Evolutionary conservation across 2,888 invertebrate genomes (phyloP), one percentile per base, ranked within the genome.

Genomic region (Tenodera sinensis): DNA sequence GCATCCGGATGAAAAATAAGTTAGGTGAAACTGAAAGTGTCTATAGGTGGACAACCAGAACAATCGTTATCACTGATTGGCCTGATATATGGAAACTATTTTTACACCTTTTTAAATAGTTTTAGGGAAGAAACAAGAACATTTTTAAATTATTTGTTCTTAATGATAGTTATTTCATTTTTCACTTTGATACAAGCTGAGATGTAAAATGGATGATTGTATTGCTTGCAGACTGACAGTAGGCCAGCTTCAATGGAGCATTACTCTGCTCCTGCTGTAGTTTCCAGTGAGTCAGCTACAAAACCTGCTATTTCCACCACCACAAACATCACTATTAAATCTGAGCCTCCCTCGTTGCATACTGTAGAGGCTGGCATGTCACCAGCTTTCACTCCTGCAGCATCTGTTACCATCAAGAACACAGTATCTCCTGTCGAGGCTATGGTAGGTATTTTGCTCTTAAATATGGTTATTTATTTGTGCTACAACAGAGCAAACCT

Each of bases 171-270:
- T 42, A 42, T 42, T 42, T 42, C 0, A 0, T 42, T 42, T 12
- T 42, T 42, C 42, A 42, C 42, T 12, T 12, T 9, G 12, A 42
- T 42, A 34, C 7, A 34, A 34, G 42, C 12, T 12, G 42, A 42
- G 9, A 42, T 1, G 12, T 42, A 42, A 42, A 42, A 9, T 28
- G 14, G 15, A 30, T 71, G 54, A 25, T 71, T 20, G 1, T 71
- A 71, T 15, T 87, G 7, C 6, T 42, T 85, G 82, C 82, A 90
- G 90, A 87, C 88, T 14, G 90, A 90, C 34, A 89, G 89, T 54
- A 89, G 90, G 25, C 90, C 90, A 20, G 28, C 89, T 28, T 88
- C 90, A 15, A 88, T 89, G 89, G 90, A 90, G 54, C 89, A 89
- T 71, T 88, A 89, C 42, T 86, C 89, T n/a, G 83, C 90, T 27